Evolutionary conservation across 2,113 vertebrate species (phyloP).

Genomic region (Albula goreensis): DNA sequence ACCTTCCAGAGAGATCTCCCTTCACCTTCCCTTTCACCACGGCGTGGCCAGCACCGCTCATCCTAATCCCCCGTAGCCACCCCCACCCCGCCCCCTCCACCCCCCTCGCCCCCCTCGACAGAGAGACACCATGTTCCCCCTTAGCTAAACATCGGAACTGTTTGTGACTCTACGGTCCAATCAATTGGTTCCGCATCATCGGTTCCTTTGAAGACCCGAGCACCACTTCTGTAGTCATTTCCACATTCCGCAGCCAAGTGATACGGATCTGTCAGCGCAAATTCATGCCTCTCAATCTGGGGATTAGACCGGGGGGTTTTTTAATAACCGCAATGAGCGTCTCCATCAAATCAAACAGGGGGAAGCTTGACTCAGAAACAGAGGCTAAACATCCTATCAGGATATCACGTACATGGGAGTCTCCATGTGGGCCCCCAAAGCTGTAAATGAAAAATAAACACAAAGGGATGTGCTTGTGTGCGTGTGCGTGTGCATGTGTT

Average conservation of each 20-base stretch:
- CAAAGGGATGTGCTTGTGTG: no score
- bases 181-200: conserved; percentile 42
- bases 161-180: conserved; percentile 33
- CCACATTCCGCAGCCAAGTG: conserved; percentile 16
- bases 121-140: conserved; percentile 28
- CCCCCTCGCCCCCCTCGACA: conserved; percentile 1
- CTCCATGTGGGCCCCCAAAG: not conserved
- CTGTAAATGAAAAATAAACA: not conserved
- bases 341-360: not conserved
- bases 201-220: conserved; percentile 46
- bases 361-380: not conserved
- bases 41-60: not conserved
- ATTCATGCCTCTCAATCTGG: conserved; percentile 17
- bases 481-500: not conserved
- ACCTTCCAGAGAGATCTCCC: not conserved
- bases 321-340: conserved; percentile 12
- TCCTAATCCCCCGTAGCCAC: no score
- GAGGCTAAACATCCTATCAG: not conserved
- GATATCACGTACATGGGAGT: not conserved
- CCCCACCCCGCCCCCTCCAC: conserved; percentile 12
- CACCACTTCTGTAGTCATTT: conserved; percentile 22
- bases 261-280: conserved; percentile 33
- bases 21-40: not conserved
- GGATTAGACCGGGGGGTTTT: conserved; percentile 11
- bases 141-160: conserved; percentile 34